Percentiles rank a stretch among this genome's conserved stretches.
Conservation (phyloP, 2,797 vertebrate species). For the Podarcis lilfordi region DNA sequence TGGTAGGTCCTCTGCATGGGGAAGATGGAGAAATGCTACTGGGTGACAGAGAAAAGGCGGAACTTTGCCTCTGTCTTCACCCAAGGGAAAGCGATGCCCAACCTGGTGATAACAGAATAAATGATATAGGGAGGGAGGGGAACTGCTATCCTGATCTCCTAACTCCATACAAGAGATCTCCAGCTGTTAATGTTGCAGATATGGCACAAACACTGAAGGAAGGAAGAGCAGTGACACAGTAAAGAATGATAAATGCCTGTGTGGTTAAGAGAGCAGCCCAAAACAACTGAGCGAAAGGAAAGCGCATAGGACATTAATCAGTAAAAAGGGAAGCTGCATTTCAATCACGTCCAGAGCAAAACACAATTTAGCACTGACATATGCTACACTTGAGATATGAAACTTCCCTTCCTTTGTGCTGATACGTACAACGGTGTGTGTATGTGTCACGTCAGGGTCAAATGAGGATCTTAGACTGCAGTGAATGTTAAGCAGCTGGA, state of each 20-base stretch:
- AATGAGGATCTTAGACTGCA: not conserved
- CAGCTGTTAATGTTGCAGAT: not conserved
- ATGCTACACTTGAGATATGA: slow-evolving; percentile 29
- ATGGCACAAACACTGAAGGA: not conserved
- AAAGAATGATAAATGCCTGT: rapidly evolving
- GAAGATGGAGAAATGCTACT: too few relatives aligned
- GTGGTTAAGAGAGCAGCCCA: not conserved
- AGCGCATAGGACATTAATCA: slow-evolving; percentile 36
- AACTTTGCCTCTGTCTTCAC: too few relatives aligned
- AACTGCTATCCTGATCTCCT: too few relatives aligned
- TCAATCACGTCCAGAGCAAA: slow-evolving; percentile 22
- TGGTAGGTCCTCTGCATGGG: too few relatives aligned
- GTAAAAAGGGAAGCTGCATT: slow-evolving; percentile 45
- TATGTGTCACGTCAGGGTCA: not conserved
- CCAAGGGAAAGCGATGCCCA: too few relatives aligned
- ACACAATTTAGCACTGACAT: slow-evolving; percentile 36
- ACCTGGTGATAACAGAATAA: too few relatives aligned
- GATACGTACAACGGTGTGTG: not conserved
- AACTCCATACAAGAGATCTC: too few relatives aligned
- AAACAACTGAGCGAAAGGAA: not conserved
- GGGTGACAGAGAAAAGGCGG: too few relatives aligned
- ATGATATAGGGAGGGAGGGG: too few relatives aligned
- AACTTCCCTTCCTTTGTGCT: not conserved
- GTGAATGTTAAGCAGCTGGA: slow-evolving; percentile 6
- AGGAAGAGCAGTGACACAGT: not conserved